Percentiles rank a stretch among this genome's conserved stretches.
Evolutionary conservation across 2,888 invertebrate genomes (phyloP).

Genomic region (Lithophane semibrunnea): DNA sequence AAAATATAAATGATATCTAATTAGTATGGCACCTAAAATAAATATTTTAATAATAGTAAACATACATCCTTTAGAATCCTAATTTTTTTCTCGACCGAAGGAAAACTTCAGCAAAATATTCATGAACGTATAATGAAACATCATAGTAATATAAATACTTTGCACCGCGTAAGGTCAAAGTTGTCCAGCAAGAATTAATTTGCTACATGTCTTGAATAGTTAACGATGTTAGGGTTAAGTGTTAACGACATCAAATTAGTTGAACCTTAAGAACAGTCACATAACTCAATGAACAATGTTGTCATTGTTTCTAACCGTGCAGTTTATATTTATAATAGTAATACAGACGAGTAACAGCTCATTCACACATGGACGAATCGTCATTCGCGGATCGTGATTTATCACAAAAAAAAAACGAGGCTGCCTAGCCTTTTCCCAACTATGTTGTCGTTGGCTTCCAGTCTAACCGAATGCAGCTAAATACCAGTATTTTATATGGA

Average conservation of each 20-base stretch:
- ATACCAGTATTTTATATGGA: neutral
- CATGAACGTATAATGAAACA: slow-evolving; percentile 10
- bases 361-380: neutral
- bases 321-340: slow-evolving; percentile 21
- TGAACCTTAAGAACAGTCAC: slow-evolving; percentile 26
- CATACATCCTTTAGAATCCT: neutral
- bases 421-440: neutral
- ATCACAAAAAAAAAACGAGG: neutral
- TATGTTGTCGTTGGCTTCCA: neutral
- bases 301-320: slow-evolving; percentile 13
- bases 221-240: slow-evolving; percentile 41
- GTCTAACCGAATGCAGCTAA: neutral
- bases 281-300: slow-evolving; percentile 28
- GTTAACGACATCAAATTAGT: slow-evolving; percentile 50
- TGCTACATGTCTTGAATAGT: slow-evolving; percentile 36
- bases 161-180: slow-evolving; percentile 42
- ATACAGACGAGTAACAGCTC: neutral
- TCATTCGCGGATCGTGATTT: neutral
- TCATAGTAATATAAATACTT: slow-evolving; percentile 14
- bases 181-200: slow-evolving; percentile 38
- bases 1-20: neutral
- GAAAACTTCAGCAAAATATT: slow-evolving; percentile 6
- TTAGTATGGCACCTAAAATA: neutral
- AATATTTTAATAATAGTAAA: neutral
- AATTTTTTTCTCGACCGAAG: neutral